Conservation (phyloP, 1,140 invertebrate genomes). For the Littorina saxatilis region DNA sequence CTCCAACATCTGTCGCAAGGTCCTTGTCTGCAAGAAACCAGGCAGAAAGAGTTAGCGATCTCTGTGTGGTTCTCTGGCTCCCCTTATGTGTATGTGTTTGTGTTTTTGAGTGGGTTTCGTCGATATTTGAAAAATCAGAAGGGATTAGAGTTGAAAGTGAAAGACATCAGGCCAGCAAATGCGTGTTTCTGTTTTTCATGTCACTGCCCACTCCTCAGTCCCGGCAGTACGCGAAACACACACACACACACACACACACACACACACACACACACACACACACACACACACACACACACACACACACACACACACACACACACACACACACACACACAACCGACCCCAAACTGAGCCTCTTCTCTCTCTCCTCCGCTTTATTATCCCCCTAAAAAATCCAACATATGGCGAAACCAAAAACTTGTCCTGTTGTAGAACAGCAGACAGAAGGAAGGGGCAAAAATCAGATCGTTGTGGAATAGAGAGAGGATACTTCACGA, state of each 20-base stretch:
- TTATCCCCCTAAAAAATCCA: not conserved
- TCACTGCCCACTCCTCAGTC: too few relatives aligned
- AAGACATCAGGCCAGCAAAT: too few relatives aligned
- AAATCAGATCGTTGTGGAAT: conserved; percentile 20
- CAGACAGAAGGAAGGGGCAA: conserved; percentile 16
- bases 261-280: conserved; percentile 1
- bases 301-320: conserved; percentile 15
- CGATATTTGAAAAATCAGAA: too few relatives aligned
- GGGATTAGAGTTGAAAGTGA: too few relatives aligned
- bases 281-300: not conserved
- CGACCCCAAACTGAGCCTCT: not conserved
- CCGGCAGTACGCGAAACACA: too few relatives aligned
- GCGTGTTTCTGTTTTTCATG: too few relatives aligned
- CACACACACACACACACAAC: not conserved
- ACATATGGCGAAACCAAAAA: conserved; percentile 22
- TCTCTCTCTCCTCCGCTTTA: not conserved
- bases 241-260: not conserved
- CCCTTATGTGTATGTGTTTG: conserved; percentile 2
- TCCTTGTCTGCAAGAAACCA: not conserved
- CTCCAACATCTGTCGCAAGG: conserved; percentile 14
- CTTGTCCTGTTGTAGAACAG: not conserved
- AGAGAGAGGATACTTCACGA: not conserved
- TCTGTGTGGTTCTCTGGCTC: not conserved
- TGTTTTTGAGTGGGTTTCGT: conserved; percentile 23
- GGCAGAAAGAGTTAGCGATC: not conserved